Evolutionary conservation across 2,888 invertebrate species (phyloP), one percentile per base, ranked within the genome.

Genomic region (Anthoptus insignis): DNA sequence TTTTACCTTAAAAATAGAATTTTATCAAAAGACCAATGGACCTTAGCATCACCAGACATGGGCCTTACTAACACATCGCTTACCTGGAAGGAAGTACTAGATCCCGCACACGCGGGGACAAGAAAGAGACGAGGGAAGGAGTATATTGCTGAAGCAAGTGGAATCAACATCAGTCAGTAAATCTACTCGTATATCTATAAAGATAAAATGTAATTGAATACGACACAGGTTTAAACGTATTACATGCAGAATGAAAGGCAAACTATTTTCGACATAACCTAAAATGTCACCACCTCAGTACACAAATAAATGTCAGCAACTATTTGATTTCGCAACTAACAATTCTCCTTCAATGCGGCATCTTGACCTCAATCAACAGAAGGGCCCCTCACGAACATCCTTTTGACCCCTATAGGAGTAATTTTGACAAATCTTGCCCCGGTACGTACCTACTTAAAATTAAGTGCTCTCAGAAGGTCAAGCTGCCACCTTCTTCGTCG

Each of bases 401-500:
- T 61, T 54, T 61, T 53, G 60, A 47, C 61, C 60, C 60, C 32
- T 21, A 37, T 21, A 29, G 22, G 54, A 34, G 54, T 54, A 61
- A 61, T 61, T 61, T 61, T 54, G 54, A 61, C 61, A 61, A 61
- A 47, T 61, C 45, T 49, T 34, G 32, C 54, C n/a, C 22, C 42
- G 42, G 53, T 60, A 29, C 42, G 39, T 39, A 42, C 42, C 13
- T 54, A 3, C 61, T 61, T 34, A 22, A 61, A 11, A 54, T 42
- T 45, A 54, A 54, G 61, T 32, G 53, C 53, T 54, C 61, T 61
- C 45, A 54, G 16, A 61, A 24, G 54, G 53, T 61, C 45, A 61
- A 61, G 61, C 52, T 45, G 21, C 27, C 21, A 50, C 39, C 45
- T 60, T 14, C 42, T 74, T 76, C 78, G 81, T 80, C 79, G 79